Conservation (phyloP, 2,797 vertebrate species). For the Platyrinchus mystaceus region DNA sequence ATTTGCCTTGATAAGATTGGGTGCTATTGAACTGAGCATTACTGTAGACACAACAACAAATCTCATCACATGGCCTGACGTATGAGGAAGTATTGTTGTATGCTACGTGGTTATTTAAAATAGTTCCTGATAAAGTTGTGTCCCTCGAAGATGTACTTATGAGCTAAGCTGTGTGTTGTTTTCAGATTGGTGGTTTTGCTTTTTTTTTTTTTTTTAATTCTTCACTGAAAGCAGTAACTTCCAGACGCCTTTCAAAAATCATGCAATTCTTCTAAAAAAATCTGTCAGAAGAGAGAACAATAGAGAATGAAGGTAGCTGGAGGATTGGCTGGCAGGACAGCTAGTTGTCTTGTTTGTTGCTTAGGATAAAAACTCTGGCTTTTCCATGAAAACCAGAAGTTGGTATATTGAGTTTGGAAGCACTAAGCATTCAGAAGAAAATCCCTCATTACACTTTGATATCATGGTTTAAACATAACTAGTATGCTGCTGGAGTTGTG, state of each 20-base stretch:
- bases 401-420: not conserved
- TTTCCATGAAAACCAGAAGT: not conserved
- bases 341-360: not conserved
- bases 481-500: not conserved
- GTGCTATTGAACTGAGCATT: not conserved
- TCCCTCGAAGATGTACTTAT: not conserved
- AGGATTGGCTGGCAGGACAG: not conserved
- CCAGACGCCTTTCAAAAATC: not conserved
- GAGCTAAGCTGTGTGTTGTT: not conserved
- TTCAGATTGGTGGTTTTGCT: not conserved
- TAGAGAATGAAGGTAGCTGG: not conserved
- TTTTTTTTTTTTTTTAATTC: not conserved
- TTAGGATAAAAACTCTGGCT: not conserved
- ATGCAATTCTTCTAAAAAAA: not conserved
- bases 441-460: not conserved
- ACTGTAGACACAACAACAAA: not conserved
- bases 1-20: not conserved
- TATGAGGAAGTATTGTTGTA: constrained; percentile 14
- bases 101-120: not conserved
- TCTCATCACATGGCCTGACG: rapidly evolving
- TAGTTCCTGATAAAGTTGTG: not conserved
- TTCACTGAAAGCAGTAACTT: not conserved
- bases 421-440: not conserved
- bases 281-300: not conserved
- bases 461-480: not conserved